Evolutionary conservation across 2,797 vertebrate genomes (phyloP), one percentile per base, ranked within the genome.

Genomic region (Sebastes vulpes): DNA sequence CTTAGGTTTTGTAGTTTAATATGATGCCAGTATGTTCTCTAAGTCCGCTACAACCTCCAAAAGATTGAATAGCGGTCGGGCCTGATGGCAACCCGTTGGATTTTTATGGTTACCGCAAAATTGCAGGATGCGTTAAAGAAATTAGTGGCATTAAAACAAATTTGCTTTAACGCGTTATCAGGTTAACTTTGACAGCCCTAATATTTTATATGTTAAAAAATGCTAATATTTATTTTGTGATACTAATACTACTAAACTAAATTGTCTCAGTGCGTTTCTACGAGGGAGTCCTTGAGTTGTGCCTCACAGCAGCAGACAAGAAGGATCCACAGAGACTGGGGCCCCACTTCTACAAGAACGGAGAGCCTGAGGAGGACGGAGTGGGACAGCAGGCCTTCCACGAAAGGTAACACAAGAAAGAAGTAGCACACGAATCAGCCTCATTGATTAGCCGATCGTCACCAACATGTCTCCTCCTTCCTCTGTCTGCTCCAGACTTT

Each of bases 261-360:
- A 46, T n/a, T 7, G 3, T 60, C 4, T 26, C 84, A 99, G 98
- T 99, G 77, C 98, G 98, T 72, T 99, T 98, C 91, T 99, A 99
- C 64, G 99, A 99, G 93, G 99, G 98, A 3, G 97, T 99, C 14
- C 96, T 98, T 50, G 98, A 99, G 92, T 94, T 99, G 65, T 98
- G 97, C 74, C 98, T 99, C 57, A 97, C 97, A 25, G 98, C 98
- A 48, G 98, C 99, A 21, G 98, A 99, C 87, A 99, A 98, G 69
- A 99, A 98, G 87, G 99, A 99, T 86, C 99, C 97, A 6, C 98
- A 99, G 89, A 97, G 97, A 31, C 96, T 99, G 53, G 98, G 98
- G 3, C 98, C 97, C 29, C 99, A 99, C 92, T 99, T 98, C 91
- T 98, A 99, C 93, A 99, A 98, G 93, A 98, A 99, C 10, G 98